Base-by-base conservation (phyloP, 2,888 invertebrate genomes). In the Hedychridium roseum region DNA sequence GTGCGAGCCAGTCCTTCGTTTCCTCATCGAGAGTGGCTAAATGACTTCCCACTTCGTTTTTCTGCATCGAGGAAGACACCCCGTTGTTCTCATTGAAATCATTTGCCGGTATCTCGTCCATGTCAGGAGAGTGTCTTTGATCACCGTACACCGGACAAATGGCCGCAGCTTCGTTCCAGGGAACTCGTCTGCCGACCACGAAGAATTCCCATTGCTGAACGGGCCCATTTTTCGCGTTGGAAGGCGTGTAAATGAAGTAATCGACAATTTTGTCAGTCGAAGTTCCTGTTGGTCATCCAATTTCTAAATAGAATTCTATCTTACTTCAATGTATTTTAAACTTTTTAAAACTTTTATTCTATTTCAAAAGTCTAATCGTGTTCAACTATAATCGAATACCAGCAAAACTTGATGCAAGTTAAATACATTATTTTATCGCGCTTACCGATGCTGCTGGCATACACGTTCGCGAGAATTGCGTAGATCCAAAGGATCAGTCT, bases 171-270 rank as follows among this genome's bases (percentile, higher is more conserved):
- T 47, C 49, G 16, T 40, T 34, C 62, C 60, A 58, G 4, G 56
- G 16, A 1, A 60, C 62, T 27, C 47, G 49, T 18, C 42, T 52
- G 1, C 56, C 62, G 20, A 60, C 54, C 18, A 62, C 31, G 30
- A 48, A 26, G 30, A 56, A 60, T 43, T 60, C 58, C 43, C 44
- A 50, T 15, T 41, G n/a, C n/a, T n/a, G 37, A 23, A 46, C 2
- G 17, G 23, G 17, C 21, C 11, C 32, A 34, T 42, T 42, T 42
- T 34, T 30, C 34, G 17, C 26, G 12, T 42, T 26, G 26, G 21
- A 15, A 42, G 23, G 5, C 6, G 12, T 21, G 11, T 40, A 45
- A 6, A 12, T 34, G 27, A 45, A 45, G 12, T 34, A 27, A 34
- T 45, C 34, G 11, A 40, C 18, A 14, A 45, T 15, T 14, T 37